Percentiles rank a stretch among this genome's conserved stretches.
These are phyloP conservation scores for Botia almorhae DNA, from an alignment of 2,797 vertebrate genomes.

Conservation along the genomic window DNA sequence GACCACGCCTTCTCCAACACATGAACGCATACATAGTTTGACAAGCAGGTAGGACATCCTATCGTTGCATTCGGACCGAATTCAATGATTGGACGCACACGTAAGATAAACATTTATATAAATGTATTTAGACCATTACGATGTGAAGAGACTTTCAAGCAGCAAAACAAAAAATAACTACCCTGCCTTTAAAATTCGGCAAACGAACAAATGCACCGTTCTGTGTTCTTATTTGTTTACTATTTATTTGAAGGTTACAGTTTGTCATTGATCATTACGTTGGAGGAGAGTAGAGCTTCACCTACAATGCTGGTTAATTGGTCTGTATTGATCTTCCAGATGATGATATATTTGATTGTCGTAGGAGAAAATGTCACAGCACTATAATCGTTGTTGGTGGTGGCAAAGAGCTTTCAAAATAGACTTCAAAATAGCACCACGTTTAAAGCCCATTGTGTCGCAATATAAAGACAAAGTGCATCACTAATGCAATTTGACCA, in stretches of 20 bases:
- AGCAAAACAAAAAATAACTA: no score
- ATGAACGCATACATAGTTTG: no score
- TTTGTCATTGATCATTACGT: slow-evolving; percentile 1
- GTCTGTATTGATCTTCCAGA: slow-evolving; percentile 53
- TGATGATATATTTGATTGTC: slow-evolving; percentile 59
- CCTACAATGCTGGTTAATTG: slow-evolving; percentile 47
- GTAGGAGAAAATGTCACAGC: slow-evolving; percentile 67
- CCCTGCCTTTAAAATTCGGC: not conserved
- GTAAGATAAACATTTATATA: no score
- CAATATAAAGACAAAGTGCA: slow-evolving; percentile 71
- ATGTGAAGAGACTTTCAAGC: no score
- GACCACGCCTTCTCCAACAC: no score
- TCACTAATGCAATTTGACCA: slow-evolving; percentile 83
- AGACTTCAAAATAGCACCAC: slow-evolving; percentile 58
- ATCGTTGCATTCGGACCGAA: no score
- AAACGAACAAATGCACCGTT: not conserved
- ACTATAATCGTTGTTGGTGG: slow-evolving; percentile 57
- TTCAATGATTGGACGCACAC: no score
- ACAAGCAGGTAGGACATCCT: no score
- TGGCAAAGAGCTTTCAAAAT: slow-evolving; percentile 64
- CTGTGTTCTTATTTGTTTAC: slow-evolving; percentile 25
- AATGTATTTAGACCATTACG: no score
- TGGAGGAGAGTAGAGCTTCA: not conserved
- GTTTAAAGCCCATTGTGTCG: slow-evolving; percentile 69
- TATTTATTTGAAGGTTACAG: slow-evolving; percentile 2